Evolutionary conservation across 2,888 invertebrate genomes (phyloP).

Genomic region (Leptinotarsa rubiginosa): DNA sequence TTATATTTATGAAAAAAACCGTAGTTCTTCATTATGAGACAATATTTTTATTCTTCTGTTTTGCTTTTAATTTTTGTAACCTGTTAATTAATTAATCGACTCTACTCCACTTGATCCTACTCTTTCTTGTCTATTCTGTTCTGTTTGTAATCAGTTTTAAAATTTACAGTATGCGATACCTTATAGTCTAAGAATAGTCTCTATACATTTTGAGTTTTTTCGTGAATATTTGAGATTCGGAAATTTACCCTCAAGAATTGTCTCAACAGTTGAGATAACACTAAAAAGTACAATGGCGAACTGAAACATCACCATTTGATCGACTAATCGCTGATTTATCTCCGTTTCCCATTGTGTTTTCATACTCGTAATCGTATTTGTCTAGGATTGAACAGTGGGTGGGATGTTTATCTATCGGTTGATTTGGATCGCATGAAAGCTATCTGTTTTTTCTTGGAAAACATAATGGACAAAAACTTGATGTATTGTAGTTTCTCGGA

Average conservation of each 20-base stretch:
- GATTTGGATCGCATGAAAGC: not conserved
- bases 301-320: not conserved
- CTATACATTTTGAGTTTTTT: too few species aligned
- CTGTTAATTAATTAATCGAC: too few species aligned
- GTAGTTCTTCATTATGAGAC: too few species aligned
- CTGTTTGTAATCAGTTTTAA: too few species aligned
- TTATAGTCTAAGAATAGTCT: too few species aligned
- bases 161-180: too few species aligned
- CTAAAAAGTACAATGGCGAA: not conserved
- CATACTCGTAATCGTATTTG: not conserved
- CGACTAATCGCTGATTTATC: constrained; percentile 9
- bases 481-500: not conserved
- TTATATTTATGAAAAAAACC: too few species aligned
- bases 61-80: too few species aligned
- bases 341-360: not conserved
- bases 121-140: too few species aligned
- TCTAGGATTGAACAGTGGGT: constrained; percentile 3
- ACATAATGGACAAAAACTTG: not conserved
- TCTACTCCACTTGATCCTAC: too few species aligned
- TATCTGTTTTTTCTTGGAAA: not conserved
- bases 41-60: too few species aligned
- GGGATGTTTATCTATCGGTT: not conserved
- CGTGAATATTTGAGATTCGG: not conserved
- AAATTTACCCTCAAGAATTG: not conserved
- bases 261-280: not conserved